Conservation (phyloP, 1,140 invertebrate genomes). For the Polyergus mexicanus region DNA sequence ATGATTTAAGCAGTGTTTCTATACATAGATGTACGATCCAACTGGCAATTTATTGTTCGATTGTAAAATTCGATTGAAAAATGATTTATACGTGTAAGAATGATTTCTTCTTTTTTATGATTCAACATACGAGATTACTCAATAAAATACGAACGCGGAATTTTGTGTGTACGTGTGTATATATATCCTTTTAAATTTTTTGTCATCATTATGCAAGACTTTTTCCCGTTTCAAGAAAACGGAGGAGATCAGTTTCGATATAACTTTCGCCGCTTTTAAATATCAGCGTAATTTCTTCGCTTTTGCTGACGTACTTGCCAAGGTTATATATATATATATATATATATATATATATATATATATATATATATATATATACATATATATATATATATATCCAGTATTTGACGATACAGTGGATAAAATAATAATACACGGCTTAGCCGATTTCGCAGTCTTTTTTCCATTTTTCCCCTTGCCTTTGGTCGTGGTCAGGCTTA, state of each 20-base stretch:
- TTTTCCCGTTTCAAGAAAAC: neutral
- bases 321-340: slow-evolving; percentile 65
- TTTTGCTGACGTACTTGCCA: slow-evolving; percentile 56
- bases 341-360: slow-evolving; percentile 47
- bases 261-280: slow-evolving; percentile 31
- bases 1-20: too few species aligned
- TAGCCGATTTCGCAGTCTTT: slow-evolving; percentile 70
- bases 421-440: slow-evolving; percentile 58
- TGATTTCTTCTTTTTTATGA: slow-evolving; percentile 11
- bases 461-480: slow-evolving; percentile 65
- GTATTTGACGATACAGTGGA: slow-evolving; percentile 18
- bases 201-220: slow-evolving; percentile 28
- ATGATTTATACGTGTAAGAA: neutral
- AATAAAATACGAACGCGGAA: slow-evolving; percentile 9
- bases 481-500: slow-evolving; percentile 57
- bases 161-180: neutral
- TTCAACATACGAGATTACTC: slow-evolving; percentile 21
- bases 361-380: slow-evolving; percentile 31
- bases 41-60: too few species aligned
- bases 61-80: too few species aligned
- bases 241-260: slow-evolving; percentile 44
- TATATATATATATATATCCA: slow-evolving; percentile 40
- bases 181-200: slow-evolving; percentile 33
- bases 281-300: slow-evolving; percentile 30
- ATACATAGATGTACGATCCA: too few species aligned